Conservation (phyloP, 1,140 invertebrate genomes). For the Oppia nitens region DNA sequence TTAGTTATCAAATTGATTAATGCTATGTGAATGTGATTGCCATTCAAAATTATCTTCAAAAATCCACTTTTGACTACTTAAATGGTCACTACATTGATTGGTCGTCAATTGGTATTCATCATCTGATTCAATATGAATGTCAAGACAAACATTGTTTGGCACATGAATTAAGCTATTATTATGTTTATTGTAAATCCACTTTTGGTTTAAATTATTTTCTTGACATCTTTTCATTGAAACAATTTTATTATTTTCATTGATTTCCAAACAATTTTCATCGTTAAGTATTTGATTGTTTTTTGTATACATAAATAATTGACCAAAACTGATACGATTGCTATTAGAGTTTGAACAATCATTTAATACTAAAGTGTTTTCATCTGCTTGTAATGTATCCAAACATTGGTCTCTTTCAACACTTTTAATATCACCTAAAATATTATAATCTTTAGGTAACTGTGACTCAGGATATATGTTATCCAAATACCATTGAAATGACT, state of each 20-base stretch:
- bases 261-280: neutral
- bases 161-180: neutral
- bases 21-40: neutral
- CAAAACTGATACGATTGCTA: neutral
- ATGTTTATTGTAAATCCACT: neutral
- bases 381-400: neutral
- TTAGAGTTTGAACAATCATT: neutral
- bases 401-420: neutral
- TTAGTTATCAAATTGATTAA: too few relatives aligned
- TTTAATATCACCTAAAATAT: conserved; percentile 62
- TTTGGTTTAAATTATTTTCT: neutral
- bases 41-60: neutral
- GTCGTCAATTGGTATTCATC: neutral
- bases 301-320: neutral
- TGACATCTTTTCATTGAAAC: neutral
- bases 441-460: conserved; percentile 85
- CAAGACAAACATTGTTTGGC: neutral
- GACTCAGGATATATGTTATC: conserved; percentile 94
- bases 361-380: neutral
- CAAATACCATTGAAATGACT: conserved; percentile 94
- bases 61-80: neutral
- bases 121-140: neutral
- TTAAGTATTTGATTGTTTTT: neutral
- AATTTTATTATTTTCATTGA: neutral
- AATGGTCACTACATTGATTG: neutral